Evolutionary conservation across 2,797 vertebrate genomes (phyloP).

Genomic region (Acropternis orthonyx): DNA sequence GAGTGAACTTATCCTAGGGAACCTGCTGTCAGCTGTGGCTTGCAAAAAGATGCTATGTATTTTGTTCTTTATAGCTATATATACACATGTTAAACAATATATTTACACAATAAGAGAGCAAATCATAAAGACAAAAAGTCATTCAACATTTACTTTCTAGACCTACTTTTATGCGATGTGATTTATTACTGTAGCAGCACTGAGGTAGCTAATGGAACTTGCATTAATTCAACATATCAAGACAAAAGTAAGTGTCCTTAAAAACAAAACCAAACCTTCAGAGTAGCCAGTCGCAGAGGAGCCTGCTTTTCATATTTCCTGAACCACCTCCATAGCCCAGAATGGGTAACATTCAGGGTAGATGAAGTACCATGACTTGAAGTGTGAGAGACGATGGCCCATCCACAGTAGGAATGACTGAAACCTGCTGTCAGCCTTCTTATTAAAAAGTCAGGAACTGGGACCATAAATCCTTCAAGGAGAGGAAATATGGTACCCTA

Average conservation of each 20-base stretch:
- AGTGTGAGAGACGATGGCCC: neutral
- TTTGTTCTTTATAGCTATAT: neutral
- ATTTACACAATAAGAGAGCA: neutral
- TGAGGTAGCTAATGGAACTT: neutral
- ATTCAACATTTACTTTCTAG: neutral
- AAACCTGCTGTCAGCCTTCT: constrained; percentile 13
- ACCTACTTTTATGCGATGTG: neutral
- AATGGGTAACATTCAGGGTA: neutral
- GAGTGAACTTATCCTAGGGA: neutral
- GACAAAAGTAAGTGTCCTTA: neutral
- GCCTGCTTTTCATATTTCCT: neutral
- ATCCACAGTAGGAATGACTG: neutral
- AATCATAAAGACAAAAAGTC: neutral
- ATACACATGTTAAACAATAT: neutral
- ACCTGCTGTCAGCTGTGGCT: neutral
- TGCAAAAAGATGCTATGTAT: neutral
- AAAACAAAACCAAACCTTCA: neutral
- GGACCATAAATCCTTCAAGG: neutral
- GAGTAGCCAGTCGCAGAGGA: neutral
- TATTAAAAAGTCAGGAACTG: neutral
- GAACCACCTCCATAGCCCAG: neutral
- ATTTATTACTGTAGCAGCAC: neutral
- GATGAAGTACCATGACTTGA: neutral
- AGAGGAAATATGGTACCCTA: neutral
- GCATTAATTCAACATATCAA: neutral